Conservation (phyloP, 2,113 vertebrate species). For the Caloenas nicobarica region DNA sequence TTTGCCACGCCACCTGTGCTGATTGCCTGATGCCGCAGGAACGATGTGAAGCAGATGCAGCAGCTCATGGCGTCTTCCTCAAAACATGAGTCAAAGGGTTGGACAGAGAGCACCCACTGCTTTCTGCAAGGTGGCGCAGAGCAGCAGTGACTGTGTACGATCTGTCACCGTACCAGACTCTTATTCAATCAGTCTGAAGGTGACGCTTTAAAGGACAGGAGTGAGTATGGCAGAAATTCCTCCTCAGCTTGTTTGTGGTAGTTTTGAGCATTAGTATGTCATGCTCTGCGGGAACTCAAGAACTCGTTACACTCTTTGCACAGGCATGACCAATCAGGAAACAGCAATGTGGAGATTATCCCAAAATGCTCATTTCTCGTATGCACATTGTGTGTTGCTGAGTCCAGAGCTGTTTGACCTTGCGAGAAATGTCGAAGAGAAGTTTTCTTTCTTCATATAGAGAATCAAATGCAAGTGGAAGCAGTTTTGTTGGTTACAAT, state of each 20-base stretch:
- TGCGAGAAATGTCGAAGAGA: background rate
- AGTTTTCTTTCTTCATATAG: background rate
- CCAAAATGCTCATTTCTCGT: background rate
- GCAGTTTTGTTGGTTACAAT: background rate
- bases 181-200: background rate
- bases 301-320: background rate
- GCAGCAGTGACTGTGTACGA: background rate
- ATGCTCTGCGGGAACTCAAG: background rate
- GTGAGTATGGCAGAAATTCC: background rate
- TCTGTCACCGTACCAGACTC: background rate
- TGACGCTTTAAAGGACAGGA: background rate
- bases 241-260: background rate
- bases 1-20: background rate
- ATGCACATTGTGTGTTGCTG: background rate
- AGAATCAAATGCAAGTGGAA: background rate
- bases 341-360: background rate
- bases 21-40: background rate
- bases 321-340: background rate
- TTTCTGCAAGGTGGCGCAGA: background rate
- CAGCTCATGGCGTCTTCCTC: background rate
- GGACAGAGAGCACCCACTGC: background rate
- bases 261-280: background rate
- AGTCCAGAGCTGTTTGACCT: background rate
- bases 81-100: background rate
- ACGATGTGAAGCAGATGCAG: background rate